Evolutionary conservation across 2,113 vertebrate species (phyloP).

Genomic region (Calyptommatus sinebrachiatus): DNA sequence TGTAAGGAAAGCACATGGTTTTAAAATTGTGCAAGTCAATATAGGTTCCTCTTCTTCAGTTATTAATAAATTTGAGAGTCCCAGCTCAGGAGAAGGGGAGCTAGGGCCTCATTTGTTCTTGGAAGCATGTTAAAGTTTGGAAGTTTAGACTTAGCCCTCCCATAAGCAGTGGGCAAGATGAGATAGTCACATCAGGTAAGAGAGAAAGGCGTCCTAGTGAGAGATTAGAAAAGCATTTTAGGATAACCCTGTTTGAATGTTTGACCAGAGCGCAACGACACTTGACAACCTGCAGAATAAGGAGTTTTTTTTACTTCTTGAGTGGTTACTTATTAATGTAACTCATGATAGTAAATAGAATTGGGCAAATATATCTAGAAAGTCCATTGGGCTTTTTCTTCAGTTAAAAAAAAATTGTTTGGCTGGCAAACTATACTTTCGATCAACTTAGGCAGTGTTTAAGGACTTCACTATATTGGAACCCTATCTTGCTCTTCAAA

Average conservation of each 20-base stretch:
- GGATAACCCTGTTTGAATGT: neutral
- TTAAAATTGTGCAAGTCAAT: neutral
- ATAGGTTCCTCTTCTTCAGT: neutral
- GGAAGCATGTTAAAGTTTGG: neutral
- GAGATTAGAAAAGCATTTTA: too few species aligned
- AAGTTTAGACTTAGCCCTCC: neutral
- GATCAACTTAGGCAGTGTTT: neutral
- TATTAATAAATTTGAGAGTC: neutral
- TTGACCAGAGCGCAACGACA: neutral
- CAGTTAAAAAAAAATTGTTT: neutral
- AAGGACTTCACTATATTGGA: too few species aligned
- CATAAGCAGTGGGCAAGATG: neutral
- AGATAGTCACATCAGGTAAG: neutral
- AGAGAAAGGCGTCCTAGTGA: neutral
- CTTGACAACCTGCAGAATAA: neutral
- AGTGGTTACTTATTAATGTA: constrained; percentile 1
- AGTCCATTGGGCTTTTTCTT: neutral
- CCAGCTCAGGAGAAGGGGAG: neutral
- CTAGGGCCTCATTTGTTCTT: neutral
- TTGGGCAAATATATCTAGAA: neutral
- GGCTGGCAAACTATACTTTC: neutral
- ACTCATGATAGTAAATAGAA: neutral
- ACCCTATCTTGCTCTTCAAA: too few species aligned
- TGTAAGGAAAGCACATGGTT: neutral
- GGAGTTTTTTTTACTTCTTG: neutral